Evolutionary conservation across 2,888 invertebrate species (phyloP).

Genomic region (Gonocerus acuteangulatus): DNA sequence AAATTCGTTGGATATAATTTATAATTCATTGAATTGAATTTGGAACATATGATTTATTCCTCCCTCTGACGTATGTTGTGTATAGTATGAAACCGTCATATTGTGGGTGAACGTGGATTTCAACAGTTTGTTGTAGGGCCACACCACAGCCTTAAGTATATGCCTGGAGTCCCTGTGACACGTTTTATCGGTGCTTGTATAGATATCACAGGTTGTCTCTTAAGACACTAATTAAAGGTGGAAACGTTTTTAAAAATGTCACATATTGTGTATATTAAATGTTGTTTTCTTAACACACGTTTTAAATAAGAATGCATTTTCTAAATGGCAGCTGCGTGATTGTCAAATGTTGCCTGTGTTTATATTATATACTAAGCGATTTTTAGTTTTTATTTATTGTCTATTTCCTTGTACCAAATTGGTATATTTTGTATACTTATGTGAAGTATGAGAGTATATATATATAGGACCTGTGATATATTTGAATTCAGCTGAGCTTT

Average conservation of each 20-base stretch:
- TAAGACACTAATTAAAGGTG: conserved; percentile 30
- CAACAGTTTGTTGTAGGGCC: conserved; percentile 4
- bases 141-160: conserved; percentile 16
- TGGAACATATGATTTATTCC: conserved; percentile 15
- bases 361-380: conserved; percentile 31
- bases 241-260: conserved; percentile 22
- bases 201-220: conserved; percentile 35
- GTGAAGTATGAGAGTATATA: conserved; percentile 34
- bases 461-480: conserved; percentile 36
- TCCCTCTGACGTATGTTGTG: conserved; percentile 9
- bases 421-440: conserved; percentile 37
- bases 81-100: conserved; percentile 17
- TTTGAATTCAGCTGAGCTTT: conserved; percentile 27
- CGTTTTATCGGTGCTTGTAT: conserved; percentile 32
- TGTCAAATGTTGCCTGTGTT: conserved; percentile 26
- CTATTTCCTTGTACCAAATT: conserved; percentile 34
- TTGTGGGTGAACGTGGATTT: conserved; percentile 5
- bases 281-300: conserved; percentile 30
- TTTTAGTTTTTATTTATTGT: conserved; percentile 34
- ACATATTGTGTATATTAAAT: conserved; percentile 28
- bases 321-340: conserved; percentile 26
- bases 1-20: not conserved
- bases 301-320: conserved; percentile 32
- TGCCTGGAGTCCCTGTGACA: conserved; percentile 22
- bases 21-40: not conserved